A percentile compares a stretch with the other conserved stretches of the same genome.
These are phyloP conservation scores for Lasioglossum calceatum DNA, from an alignment of 2,888 invertebrate species.

Conservation along the genomic window DNA sequence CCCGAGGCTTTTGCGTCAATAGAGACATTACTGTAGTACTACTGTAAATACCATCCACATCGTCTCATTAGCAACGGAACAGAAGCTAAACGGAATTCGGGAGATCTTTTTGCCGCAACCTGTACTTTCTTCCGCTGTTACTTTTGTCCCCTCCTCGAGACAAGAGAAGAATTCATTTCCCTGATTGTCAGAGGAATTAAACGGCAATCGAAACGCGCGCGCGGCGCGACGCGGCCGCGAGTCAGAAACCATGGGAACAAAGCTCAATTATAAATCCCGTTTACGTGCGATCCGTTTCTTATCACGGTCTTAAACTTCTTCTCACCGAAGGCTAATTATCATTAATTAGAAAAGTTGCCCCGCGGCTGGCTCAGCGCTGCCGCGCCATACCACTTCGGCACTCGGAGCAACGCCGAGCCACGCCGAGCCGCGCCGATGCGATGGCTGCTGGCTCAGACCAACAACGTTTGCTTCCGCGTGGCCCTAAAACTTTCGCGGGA, in stretches of 20 bases:
- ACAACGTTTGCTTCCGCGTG: conserved; percentile 36
- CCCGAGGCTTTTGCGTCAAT: no score
- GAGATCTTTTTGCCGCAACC: not conserved
- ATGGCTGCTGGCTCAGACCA: conserved; percentile 11
- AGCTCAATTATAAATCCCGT: conserved; percentile 69
- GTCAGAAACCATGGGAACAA: conserved; percentile 21
- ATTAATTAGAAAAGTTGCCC: conserved; percentile 83
- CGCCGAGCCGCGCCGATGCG: not conserved
- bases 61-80: no score
- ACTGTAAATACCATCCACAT: no score
- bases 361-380: conserved; percentile 21
- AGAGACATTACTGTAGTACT: no score
- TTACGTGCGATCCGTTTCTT: conserved; percentile 77
- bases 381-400: not conserved
- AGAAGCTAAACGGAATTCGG: no score
- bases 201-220: not conserved
- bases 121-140: not conserved
- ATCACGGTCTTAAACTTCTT: conserved; percentile 79
- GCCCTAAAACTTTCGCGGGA: conserved; percentile 53
- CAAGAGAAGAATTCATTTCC: not conserved
- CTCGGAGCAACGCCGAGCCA: not conserved
- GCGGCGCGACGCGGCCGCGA: not conserved
- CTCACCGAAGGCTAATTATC: conserved; percentile 79
- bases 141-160: not conserved
- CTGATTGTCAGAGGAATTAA: not conserved